Percentiles rank a stretch among this genome's conserved stretches.
Evolutionary conservation across 2,113 vertebrate species (phyloP).

Genomic region (Anarhynchus alexandrinus): DNA sequence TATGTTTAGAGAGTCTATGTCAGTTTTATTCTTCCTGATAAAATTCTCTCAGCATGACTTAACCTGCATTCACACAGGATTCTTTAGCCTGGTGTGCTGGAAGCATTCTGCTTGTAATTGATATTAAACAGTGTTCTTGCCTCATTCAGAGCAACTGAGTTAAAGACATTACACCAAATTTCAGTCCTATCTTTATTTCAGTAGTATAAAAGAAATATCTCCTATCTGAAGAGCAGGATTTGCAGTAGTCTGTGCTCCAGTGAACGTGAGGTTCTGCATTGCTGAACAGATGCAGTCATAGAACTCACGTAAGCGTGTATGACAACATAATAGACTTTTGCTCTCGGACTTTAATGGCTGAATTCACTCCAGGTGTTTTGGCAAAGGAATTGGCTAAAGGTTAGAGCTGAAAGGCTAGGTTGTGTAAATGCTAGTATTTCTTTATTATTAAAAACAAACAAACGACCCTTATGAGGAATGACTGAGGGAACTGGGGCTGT

Average conservation of each 20-base stretch:
- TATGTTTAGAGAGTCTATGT: not conserved
- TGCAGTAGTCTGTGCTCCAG: not conserved
- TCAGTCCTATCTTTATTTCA: not conserved
- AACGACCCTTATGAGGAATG: too few relatives aligned
- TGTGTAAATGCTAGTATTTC: not conserved
- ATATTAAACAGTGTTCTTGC: not conserved
- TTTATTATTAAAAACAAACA: not conserved
- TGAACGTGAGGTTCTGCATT: not conserved
- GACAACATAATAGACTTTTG: not conserved
- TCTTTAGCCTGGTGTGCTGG: not conserved
- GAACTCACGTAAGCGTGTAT: not conserved
- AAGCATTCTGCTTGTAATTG: not conserved
- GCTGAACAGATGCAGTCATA: not conserved
- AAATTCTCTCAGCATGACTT: not conserved
- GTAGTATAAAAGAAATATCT: not conserved
- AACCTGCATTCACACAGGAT: not conserved
- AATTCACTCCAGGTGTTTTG: not conserved
- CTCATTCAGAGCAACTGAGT: not conserved
- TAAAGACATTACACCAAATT: not conserved
- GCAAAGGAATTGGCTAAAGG: not conserved
- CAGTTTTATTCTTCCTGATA: not conserved
- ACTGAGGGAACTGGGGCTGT: too few relatives aligned
- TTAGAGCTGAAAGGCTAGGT: not conserved
- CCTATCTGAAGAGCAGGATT: not conserved
- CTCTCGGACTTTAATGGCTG: not conserved